Percentiles rank a stretch among this genome's conserved stretches.
These are phyloP conservation scores for Saguinus imperator DNA, from an alignment of 2,113 vertebrate genomes.

Conservation along the genomic window DNA sequence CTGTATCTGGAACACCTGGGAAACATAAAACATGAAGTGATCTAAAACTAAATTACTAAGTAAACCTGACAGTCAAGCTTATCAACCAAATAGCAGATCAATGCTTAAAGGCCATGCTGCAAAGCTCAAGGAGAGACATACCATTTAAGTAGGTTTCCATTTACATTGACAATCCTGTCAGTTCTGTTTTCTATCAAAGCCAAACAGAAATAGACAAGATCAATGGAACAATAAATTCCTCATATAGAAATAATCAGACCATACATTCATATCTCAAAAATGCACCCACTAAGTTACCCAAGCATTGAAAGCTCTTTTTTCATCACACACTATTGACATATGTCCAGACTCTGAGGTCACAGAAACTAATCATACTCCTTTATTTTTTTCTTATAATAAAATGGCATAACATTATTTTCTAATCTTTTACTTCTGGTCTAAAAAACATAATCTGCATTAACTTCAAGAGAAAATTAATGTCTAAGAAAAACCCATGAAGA, in stretches of 20 bases:
- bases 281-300: neutral
- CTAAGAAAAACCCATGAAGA: neutral
- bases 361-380: slow-evolving; percentile 10
- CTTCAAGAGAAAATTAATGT: slow-evolving; percentile 37
- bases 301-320: slow-evolving; percentile 33
- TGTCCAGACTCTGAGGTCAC: neutral
- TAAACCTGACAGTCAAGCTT: neutral
- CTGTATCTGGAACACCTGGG: neutral
- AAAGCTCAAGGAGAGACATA: slow-evolving; percentile 1
- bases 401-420: neutral
- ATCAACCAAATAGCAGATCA: neutral
- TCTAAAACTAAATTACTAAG: slow-evolving; percentile 13
- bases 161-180: slow-evolving; percentile 23
- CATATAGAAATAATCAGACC: slow-evolving; percentile 45
- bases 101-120: slow-evolving; percentile 11
- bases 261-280: neutral
- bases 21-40: neutral
- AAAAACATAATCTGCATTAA: slow-evolving; percentile 6
- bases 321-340: slow-evolving; percentile 12
- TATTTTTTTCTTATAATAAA: neutral
- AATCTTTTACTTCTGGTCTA: neutral
- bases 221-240: slow-evolving; percentile 48
- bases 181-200: slow-evolving; percentile 43
- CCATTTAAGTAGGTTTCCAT: neutral
- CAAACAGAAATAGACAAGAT: slow-evolving; percentile 50